Conservation (phyloP, 2,113 vertebrate species). For the Lophotis ruficrista region DNA sequence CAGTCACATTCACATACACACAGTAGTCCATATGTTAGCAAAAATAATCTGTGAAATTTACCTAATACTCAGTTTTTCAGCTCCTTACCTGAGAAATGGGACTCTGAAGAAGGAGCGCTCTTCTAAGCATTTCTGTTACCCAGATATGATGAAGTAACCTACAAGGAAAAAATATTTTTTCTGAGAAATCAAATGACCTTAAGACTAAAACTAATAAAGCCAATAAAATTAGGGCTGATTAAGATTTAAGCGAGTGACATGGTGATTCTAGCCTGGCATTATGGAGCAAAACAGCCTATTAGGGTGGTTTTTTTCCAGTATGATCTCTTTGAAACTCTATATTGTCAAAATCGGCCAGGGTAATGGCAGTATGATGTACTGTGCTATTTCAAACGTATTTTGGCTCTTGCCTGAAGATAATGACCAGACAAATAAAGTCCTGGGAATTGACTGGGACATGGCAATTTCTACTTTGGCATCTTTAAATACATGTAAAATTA, state of each 20-base stretch:
- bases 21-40: neutral
- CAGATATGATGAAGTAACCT: neutral
- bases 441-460: neutral
- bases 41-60: neutral
- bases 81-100: neutral
- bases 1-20: neutral
- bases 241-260: neutral
- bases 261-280: neutral
- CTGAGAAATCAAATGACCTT: conserved; percentile 7
- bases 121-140: neutral
- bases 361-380: neutral
- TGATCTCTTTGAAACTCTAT: neutral
- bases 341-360: neutral
- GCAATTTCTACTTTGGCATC: neutral
- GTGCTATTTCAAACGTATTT: neutral
- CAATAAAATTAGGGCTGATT: neutral
- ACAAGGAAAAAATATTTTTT: conserved; percentile 2
- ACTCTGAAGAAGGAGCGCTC: neutral
- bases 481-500: neutral
- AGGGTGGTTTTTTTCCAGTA: neutral
- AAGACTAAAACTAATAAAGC: conserved; percentile 8
- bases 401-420: neutral
- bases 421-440: neutral
- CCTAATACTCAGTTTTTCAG: neutral
- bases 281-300: neutral